These are phyloP conservation scores for Myotis findleyi DNA, from an alignment of 2,797 vertebrate species.

Conservation along the genomic window DNA sequence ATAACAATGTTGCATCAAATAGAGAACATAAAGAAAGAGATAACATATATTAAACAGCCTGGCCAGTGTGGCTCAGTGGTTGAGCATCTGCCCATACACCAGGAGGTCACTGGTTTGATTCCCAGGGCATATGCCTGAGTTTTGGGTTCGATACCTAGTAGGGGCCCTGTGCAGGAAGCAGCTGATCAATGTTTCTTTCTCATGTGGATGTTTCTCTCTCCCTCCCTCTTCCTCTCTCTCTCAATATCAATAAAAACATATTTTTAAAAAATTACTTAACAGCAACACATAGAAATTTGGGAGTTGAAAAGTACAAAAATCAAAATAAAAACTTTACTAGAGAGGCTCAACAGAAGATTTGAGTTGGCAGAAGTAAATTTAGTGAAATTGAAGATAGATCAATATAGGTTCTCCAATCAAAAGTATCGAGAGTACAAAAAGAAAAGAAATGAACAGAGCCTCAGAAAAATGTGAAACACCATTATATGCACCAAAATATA, in stretches of 20 bases:
- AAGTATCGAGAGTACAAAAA: background rate
- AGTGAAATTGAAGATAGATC: background rate
- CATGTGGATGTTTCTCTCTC: background rate
- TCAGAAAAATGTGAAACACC: background rate
- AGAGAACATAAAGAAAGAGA: conserved; percentile 19
- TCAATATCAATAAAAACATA: too few species aligned
- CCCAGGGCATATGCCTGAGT: too few species aligned
- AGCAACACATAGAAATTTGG: conserved; percentile 53
- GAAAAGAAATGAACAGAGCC: background rate
- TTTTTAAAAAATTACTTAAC: background rate
- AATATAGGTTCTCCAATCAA: background rate
- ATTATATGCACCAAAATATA: background rate
- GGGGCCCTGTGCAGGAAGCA: too few species aligned
- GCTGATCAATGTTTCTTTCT: too few species aligned
- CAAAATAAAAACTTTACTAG: conserved; percentile 2
- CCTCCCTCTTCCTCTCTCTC: background rate
- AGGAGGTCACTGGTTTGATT: too few species aligned
- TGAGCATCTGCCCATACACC: too few species aligned
- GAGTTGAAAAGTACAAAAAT: background rate
- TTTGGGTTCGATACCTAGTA: too few species aligned
- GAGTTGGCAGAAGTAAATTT: background rate
- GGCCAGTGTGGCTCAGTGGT: background rate
- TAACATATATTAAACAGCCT: background rate
- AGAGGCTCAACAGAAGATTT: background rate
- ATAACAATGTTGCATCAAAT: background rate